Evolutionary conservation across 2,113 vertebrate species (phyloP).

Genomic region (Muscicapa adusta): DNA sequence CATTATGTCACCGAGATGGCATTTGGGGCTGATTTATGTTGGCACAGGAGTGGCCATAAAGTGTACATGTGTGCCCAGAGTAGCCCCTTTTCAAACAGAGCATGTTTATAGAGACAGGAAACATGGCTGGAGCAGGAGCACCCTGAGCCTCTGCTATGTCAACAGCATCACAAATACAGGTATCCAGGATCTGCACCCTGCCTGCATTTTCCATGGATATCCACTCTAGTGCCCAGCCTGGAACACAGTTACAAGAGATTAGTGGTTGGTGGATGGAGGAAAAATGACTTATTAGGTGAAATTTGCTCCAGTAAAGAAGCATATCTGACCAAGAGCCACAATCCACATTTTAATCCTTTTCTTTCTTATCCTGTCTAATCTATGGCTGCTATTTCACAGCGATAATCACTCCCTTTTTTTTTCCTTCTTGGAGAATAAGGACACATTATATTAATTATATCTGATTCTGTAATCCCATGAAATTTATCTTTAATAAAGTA

Average conservation of each 20-base stretch:
- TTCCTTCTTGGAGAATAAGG: neutral
- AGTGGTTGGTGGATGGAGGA: neutral
- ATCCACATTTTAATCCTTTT: neutral
- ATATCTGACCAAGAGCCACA: neutral
- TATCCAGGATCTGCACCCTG: constrained; percentile 61
- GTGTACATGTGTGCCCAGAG: constrained; percentile 48
- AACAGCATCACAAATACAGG: constrained; percentile 59
- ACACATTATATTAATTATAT: neutral
- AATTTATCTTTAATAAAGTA: neutral
- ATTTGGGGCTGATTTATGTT: constrained; percentile 67
- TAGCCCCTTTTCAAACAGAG: constrained; percentile 53
- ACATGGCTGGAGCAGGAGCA: constrained; percentile 41
- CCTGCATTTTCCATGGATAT: constrained; percentile 29
- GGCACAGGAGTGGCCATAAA: constrained; percentile 57
- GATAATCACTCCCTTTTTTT: neutral
- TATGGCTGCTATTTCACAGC: neutral
- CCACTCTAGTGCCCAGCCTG: neutral
- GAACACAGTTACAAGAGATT: neutral
- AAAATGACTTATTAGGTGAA: constrained; percentile 33
- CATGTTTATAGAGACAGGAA: constrained; percentile 65
- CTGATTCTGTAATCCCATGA: neutral
- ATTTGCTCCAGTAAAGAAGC: neutral
- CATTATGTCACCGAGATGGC: constrained; percentile 62
- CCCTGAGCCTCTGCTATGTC: constrained; percentile 50
- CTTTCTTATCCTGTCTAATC: neutral